Evolutionary conservation across 1,140 invertebrate genomes (phyloP), one percentile per base, ranked within the genome.

Genomic region (Thereuonema tuberculata): DNA sequence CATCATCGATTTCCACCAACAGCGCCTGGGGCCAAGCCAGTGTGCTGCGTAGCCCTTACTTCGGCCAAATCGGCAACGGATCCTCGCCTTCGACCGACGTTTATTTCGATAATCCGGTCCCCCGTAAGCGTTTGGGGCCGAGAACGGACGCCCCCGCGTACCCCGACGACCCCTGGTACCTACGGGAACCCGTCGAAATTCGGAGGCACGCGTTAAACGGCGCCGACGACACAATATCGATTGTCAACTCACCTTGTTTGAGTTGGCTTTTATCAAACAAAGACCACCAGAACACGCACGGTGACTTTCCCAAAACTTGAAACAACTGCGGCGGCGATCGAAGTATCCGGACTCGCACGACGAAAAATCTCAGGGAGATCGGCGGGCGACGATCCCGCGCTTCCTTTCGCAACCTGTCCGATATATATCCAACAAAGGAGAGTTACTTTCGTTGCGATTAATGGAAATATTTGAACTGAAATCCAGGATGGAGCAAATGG

Each of bases 181-280:
- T 37, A 37, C 31, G 31, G 31, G 5, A 37, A 5, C 31, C 31
- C 31, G 5, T 5, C 17, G 31, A 37, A 37, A 37, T 5, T 5
- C 5, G 31, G 17, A n/a, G n/a, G n/a, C n/a, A n/a, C n/a, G n/a
- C n/a, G n/a, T n/a, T 5, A 37, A 37, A 17, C 31, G 17, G 31
- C 17, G 31, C 5, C 31, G 48, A 50, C 5, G 9, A 9, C 5
- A 50, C 48, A 20, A 50, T 55, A 55, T 29, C 53, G 53, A 26
- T 55, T 55, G 53, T 55, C 53, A 55, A 55, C 53, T 55, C 28
- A 55, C 53, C 53, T 55, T 55, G 53, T 29, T 55, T 55, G 53
- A 55, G 25, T 55, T 55, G 48, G 53, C 53, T 55, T 55, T n/a
- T 55, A 55, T 55, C 53, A 55, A 55, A 55, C 53, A 55, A 55